Evolutionary conservation across 1,140 invertebrate genomes (phyloP), one percentile per base, ranked within the genome.

Genomic region (Paraescarpia echinospica): DNA sequence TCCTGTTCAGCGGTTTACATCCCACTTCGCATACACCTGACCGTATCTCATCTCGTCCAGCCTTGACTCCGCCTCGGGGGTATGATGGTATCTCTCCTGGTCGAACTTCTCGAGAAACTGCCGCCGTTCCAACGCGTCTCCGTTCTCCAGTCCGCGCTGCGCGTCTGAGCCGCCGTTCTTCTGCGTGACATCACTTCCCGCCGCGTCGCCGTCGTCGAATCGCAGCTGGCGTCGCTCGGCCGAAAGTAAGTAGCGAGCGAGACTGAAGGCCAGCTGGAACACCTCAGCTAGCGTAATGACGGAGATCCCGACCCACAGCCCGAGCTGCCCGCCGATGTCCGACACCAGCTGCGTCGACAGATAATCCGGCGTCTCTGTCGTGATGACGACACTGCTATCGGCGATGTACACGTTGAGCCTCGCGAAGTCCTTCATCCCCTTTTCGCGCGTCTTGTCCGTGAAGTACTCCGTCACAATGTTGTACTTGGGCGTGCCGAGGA

Each of bases 291-390:
- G 35, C 41, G 92, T 93, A 51, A 93, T 93, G 18, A 93, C 92
- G 18, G 92, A 93, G 33, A 93, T 91, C 33, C 92, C 92, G 77
- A 93, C 90, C 92, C 92, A 93, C 4, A 93, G 91, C 22, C 92
- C 92, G 8, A 93, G 90, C 90, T 93, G 92, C 1, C 92, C 92
- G 35, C 92, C 92, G 51, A 93, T 91, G 59, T 93, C 92, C n/a
- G 90, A 41, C 22, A 93, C 41, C 51, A 93, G 77, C 92, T 93
- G 92, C 1, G 12, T 59, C 41, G 22, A 31, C 33, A 34, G 34
- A 90, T 93, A 93, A 9, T 93, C 92, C 4, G 31, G 12, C 33
- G 34, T 27, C 92, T 93, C 92, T 48, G 92, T 90, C 1, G 92
- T 93, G 48, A 92, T 91, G 0, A 93, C 48, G 2, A 93, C 92